These are phyloP conservation scores for Pollenia labialis DNA, from an alignment of 2,888 invertebrate genomes.

Conservation along the genomic window DNA sequence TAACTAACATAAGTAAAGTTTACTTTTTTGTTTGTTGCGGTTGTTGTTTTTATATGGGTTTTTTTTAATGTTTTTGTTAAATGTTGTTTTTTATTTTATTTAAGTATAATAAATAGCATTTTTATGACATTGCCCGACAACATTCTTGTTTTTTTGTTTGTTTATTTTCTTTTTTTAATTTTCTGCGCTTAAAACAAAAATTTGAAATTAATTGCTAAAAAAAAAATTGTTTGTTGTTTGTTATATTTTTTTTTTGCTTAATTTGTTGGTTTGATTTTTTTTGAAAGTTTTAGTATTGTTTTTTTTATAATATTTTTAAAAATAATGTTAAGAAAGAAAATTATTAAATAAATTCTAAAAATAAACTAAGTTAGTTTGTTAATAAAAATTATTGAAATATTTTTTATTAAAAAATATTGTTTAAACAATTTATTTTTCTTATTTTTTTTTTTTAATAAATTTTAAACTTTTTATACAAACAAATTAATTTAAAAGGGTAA, in stretches of 20 bases:
- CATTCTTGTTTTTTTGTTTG: constrained; percentile 35
- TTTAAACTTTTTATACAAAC: constrained; percentile 57
- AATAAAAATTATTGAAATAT: constrained; percentile 41
- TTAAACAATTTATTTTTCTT: constrained; percentile 43
- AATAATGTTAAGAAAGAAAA: constrained; percentile 48
- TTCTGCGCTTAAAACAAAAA: constrained; percentile 50
- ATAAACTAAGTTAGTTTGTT: constrained; percentile 44
- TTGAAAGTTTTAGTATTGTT: constrained; percentile 10
- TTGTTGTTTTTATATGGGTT: constrained; percentile 51
- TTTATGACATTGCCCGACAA: constrained; percentile 70
- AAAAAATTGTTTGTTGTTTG: constrained; percentile 18
- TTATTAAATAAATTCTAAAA: constrained; percentile 37
- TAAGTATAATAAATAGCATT: constrained; percentile 73
- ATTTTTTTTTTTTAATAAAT: constrained; percentile 23
- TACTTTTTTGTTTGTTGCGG: constrained; percentile 71
- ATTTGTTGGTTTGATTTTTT: constrained; percentile 14
- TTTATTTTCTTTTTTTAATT: constrained; percentile 31
- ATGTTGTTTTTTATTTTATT: constrained; percentile 65
- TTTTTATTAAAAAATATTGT: constrained; percentile 53
- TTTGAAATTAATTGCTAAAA: constrained; percentile 45
- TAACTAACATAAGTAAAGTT: constrained; percentile 76
- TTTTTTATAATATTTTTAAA: constrained; percentile 42
- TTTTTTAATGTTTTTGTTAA: constrained; percentile 59
- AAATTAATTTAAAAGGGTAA: constrained; percentile 3
- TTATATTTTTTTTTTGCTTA: constrained; percentile 5